Conservation (phyloP, 1,140 invertebrate genomes). For the Drosophila pectinifera region DNA sequence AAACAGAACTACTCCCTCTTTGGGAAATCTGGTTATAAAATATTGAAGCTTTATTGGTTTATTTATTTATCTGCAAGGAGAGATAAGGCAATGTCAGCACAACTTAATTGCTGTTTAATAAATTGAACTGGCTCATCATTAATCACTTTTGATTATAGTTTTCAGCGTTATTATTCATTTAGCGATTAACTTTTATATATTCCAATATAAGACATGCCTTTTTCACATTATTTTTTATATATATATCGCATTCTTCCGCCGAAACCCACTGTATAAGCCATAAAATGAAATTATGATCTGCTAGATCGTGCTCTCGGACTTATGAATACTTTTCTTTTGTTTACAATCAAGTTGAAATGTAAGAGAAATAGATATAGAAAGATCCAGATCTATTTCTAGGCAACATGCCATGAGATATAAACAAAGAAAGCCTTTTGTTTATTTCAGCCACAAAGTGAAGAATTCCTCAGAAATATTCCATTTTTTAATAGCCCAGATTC, state of each 20-base stretch:
- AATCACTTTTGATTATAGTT: background rate
- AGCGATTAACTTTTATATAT: too few relatives aligned
- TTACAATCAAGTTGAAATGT: constrained; percentile 41
- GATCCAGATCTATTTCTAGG: constrained; percentile 33
- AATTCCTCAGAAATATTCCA: constrained; percentile 49
- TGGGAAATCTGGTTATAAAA: constrained; percentile 6
- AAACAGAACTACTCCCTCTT: background rate
- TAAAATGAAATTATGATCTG: constrained; percentile 43
- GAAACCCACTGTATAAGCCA: constrained; percentile 29
- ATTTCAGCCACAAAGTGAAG: constrained; percentile 50
- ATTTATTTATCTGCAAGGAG: background rate
- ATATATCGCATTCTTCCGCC: background rate
- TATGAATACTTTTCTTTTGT: constrained; percentile 65
- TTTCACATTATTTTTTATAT: too few relatives aligned
- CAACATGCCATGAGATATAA: constrained; percentile 51
- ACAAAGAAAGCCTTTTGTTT: constrained; percentile 62
- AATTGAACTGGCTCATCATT: too few relatives aligned
- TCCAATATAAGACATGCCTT: too few relatives aligned
- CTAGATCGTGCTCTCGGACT: constrained; percentile 30
- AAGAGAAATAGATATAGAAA: constrained; percentile 26
- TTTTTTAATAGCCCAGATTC: constrained; percentile 28
- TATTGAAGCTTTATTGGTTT: background rate
- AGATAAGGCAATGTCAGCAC: background rate
- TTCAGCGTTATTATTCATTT: too few relatives aligned
- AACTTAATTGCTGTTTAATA: background rate